Base-by-base conservation (phyloP, 2,113 vertebrate species). In the Cariama cristata region DNA sequence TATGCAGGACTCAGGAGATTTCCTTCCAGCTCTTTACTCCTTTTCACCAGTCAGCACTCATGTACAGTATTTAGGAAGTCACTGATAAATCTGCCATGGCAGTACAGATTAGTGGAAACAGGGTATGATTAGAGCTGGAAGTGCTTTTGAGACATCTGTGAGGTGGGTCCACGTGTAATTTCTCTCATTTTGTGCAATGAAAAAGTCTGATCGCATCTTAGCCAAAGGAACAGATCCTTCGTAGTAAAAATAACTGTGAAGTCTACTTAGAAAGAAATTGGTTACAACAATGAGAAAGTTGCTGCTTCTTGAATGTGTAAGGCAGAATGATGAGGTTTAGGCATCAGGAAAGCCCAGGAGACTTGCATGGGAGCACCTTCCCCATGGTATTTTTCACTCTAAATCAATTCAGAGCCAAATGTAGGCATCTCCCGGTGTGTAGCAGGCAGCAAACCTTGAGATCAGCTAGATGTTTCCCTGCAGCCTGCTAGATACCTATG, bases 11-110 rank as follows among this genome's bases (percentile, higher is more conserved):
- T 92, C 79, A 4, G 16, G 88, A 89, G 82, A 71, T 93, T 97
- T 92, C 50, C 63, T 97, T 94, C 79, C 86, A 93, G 68, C 49
- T 35, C 49, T 93, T 87, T 81, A 50, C 91, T 88, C 71, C 85
- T 93, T 97, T 90, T 88, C 94, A 94, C 67, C 90, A 92, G 27
- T 89, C 63, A 92, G 79, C 79, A 84, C 50, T 73, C 47, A 55
- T 94, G 45, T 74, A 19, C 13, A 55, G 64, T 55, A 33, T 86
- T 90, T 91, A 94, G 80, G 77, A 95, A 92, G 76, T 88, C 91
- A 73, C 75, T 85, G 91, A 95, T 93, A 96, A 91, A 85, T 96
- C 71, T 95, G 52, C 89, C 74, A 42, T 69, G 82, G 76, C 72
- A 74, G 73, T 79, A 58, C 52, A 81, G 53, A 82, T 71, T 82